Conservation (phyloP, 2,113 vertebrate species). For the Piaya cayana region DNA sequence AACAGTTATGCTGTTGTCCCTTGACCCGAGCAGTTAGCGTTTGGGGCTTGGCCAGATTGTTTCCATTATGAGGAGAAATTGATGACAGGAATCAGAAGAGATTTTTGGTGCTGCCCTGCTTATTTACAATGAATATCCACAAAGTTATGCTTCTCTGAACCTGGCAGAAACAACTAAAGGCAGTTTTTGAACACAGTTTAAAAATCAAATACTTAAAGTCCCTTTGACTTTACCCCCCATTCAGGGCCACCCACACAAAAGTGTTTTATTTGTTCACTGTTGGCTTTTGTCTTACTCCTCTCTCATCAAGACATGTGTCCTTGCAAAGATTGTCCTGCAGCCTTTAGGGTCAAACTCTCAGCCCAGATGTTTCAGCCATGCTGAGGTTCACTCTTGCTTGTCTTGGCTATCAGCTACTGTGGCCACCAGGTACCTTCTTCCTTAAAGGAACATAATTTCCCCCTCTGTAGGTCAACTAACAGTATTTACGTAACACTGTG, state of each 20-base stretch:
- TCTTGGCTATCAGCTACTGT: neutral
- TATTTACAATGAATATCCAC: neutral
- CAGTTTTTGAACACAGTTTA: neutral
- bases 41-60: neutral
- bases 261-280: neutral
- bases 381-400: neutral
- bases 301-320: neutral
- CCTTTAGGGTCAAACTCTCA: neutral
- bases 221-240: neutral
- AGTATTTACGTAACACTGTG: neutral
- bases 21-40: neutral
- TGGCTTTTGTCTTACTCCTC: neutral
- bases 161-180: neutral
- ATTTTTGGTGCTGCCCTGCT: neutral
- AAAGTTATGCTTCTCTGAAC: neutral
- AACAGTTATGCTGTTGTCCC: neutral
- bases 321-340: neutral
- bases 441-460: neutral
- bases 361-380: fast-evolving
- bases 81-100: neutral
- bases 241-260: neutral
- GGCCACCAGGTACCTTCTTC: neutral
- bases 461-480: neutral
- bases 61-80: neutral
- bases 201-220: neutral